Evolutionary conservation across 2,113 vertebrate species (phyloP).

Genomic region (Alethe diademata): DNA sequence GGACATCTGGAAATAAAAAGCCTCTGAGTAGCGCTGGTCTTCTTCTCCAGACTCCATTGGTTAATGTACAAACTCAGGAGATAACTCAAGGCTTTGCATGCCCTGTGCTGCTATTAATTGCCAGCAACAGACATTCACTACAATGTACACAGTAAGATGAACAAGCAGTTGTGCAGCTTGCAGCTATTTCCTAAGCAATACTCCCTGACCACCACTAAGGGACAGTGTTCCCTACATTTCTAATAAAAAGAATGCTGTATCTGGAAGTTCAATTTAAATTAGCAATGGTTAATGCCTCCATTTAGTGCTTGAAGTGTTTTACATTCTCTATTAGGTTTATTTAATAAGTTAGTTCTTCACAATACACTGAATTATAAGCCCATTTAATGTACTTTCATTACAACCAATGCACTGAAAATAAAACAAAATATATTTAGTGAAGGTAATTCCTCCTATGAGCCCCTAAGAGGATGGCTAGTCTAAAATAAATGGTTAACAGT

Average conservation of each 20-base stretch:
- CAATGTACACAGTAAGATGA: fast-evolving
- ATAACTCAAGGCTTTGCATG: not conserved
- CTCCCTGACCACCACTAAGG: not conserved
- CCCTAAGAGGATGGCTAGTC: not conserved
- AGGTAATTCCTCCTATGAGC: not conserved
- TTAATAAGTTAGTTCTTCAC: not conserved
- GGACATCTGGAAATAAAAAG: not conserved
- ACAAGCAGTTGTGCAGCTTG: not conserved
- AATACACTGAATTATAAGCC: not conserved
- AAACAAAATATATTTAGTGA: not conserved
- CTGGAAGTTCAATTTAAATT: not conserved
- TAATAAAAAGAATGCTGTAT: not conserved
- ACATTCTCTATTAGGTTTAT: not conserved
- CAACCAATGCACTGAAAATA: not conserved
- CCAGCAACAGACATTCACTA: not conserved
- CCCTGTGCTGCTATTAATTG: not conserved
- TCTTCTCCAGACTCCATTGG: not conserved
- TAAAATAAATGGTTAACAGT: not conserved
- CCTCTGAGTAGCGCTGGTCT: not conserved
- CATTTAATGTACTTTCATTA: not conserved
- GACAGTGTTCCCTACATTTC: slow-evolving; percentile 43
- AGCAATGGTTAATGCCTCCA: not conserved
- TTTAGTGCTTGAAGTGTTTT: not conserved
- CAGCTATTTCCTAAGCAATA: not conserved
- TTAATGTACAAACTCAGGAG: not conserved